Base-by-base conservation (phyloP, 2,797 vertebrate genomes). In the Argentina silus region DNA sequence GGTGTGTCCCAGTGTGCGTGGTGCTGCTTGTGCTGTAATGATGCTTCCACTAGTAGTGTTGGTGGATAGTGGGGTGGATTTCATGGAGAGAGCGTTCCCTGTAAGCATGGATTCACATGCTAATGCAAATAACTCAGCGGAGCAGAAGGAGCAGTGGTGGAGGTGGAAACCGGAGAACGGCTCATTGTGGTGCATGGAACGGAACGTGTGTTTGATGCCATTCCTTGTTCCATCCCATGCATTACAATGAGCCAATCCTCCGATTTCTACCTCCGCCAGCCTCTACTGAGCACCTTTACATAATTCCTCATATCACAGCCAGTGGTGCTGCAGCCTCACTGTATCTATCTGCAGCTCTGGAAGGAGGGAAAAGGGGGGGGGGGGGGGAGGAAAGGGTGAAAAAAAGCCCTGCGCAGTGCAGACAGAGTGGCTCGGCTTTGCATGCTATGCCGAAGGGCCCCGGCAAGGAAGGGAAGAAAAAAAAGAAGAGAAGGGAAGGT, bases 341-440 rank as follows among this genome's bases (percentile, higher is more conserved):
- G 77, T 85, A 15, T 89, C 83, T 83, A 15, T 89, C 84, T 90
- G 90, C 89, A 88, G 89, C 87, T 90, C 86, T 83, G 78, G 74
- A 87, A 88, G 87, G 86, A 83, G 81, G 83, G 85, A 82, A 86
- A 74, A 71, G 75, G 75, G 80, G 81, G 80, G 76, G 77, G 81
- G 69, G 12, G 48, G 17, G 19, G 27, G 43, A 59, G 19, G 19
- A 7, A 63, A 43, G 56, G 3, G 17, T 10, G 7, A 47, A 67
- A 82, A 84, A 86, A 85, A 86, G 75, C 23, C 82, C 86, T 87
- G 84, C 87, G 88, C 90, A 90, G 75, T 90, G 90, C 90, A 91
- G 89, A 85, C 85, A 86, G 79, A 78, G 81, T 86, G 59, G 73
- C 59, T 62, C n/a, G 36, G 45, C 23, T 89, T 90, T 90, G 86